Evolutionary conservation across 2,113 vertebrate species (phyloP), one percentile per base, ranked within the genome.

Genomic region (Bos indicus): DNA sequence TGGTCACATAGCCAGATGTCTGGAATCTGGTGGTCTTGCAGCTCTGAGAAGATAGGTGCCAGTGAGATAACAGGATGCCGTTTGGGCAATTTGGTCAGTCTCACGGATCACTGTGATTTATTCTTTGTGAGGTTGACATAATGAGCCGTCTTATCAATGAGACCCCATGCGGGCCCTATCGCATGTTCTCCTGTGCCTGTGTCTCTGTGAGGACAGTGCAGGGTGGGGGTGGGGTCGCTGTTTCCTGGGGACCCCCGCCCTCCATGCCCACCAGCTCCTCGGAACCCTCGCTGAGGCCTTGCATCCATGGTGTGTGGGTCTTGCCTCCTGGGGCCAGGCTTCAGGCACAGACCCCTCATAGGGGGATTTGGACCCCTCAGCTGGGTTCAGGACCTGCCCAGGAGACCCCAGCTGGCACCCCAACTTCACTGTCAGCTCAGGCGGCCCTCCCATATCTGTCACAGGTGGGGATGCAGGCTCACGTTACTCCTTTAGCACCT

Each of bases 301-400:
- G 2, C 5, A 30, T 46, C 28, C 26, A 33, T 11, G 64, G 26
- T 43, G 15, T 0, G 1, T 36, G 15, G 71, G 25, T 30, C 17
- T 51, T 25, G 0, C 33, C 25, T 17, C 54, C 36, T 40, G 25
- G 36, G 26, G 9, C 14, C 0, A 2, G 33, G 19, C 15, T 4
- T 30, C 14, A 19, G n/a, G 25, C 54, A 52, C 43, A 10, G 2
- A 8, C 10, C 67, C 51, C 51, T 54, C 40, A 19, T 46, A 74
- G 13, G 21, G 91, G 23, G 46, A 23, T 11, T 54, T 11, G 2
- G 64, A 59, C 28, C 28, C 14, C 71, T 48, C 23, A 9, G 19
- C 13, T 0, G 2, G 74, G 5, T 67, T 67, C 30, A 26, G 36
- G 52, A 28, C 77, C 30, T 15, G 6, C 11, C 57, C 46, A 26